These are phyloP conservation scores for Pseudochromis fuscus DNA, from an alignment of 2,797 vertebrate genomes.

Conservation along the genomic window DNA sequence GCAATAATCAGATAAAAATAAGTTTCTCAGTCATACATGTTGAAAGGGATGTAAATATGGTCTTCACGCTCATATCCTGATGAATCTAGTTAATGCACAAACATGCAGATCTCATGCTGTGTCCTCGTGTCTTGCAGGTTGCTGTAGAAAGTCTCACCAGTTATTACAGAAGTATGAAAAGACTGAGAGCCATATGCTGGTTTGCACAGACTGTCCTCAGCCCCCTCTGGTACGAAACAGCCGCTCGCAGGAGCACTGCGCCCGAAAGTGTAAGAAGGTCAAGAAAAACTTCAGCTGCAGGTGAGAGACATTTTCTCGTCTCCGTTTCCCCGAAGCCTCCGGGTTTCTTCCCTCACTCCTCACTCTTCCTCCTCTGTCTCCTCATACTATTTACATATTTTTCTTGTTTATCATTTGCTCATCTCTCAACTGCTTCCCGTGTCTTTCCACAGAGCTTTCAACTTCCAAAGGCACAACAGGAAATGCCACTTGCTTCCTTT, in stretches of 20 bases:
- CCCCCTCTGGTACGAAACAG: constrained; percentile 85
- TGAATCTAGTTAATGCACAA: background rate
- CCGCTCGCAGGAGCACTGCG: constrained; percentile 90
- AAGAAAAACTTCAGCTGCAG: constrained; percentile 93
- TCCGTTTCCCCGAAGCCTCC: constrained; percentile 17
- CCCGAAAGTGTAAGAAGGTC: constrained; percentile 91
- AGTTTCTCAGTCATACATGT: too few species aligned
- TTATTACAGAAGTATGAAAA: constrained; percentile 93
- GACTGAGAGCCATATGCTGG: constrained; percentile 87
- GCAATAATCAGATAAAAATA: too few species aligned
- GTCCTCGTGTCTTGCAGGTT: constrained; percentile 74
- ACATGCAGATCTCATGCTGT: constrained; percentile 2
- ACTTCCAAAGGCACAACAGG: constrained; percentile 93
- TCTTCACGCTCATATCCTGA: background rate
- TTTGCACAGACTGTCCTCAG: constrained; percentile 87
- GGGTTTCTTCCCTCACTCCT: background rate
- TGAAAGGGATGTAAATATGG: too few species aligned
- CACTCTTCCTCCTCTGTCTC: background rate
- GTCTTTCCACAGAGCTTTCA: constrained; percentile 90
- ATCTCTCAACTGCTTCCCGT: constrained; percentile 71
- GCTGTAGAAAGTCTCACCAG: constrained; percentile 76
- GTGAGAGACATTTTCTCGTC: constrained; percentile 79
- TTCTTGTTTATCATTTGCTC: constrained; percentile 54
- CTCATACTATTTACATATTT: constrained; percentile 74
- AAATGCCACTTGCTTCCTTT: constrained; percentile 96